A percentile compares a stretch with the other conserved stretches of the same genome.
phyloP scores from a whole-genome alignment of 2,113 vertebrate genomes.

The Melospiza melodia region DNA sequence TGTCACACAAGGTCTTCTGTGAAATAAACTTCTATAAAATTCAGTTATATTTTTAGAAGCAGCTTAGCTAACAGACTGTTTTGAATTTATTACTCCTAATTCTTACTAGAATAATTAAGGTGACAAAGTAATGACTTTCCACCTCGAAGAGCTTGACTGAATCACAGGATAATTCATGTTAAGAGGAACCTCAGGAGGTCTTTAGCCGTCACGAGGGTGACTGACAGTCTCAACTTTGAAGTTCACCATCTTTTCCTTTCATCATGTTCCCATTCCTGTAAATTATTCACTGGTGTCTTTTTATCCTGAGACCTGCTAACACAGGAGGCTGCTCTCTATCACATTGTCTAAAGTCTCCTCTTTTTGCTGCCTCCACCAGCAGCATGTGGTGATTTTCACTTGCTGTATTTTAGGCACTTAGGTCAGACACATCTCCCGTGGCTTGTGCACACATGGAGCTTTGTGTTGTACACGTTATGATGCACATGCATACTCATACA shows the following conservation, averaged over 20 bases:
- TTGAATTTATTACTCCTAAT: background rate
- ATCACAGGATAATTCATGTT: background rate
- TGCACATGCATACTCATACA: rapidly evolving
- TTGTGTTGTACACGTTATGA: rapidly evolving
- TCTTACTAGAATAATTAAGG: background rate
- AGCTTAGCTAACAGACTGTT: background rate
- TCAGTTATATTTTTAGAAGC: background rate
- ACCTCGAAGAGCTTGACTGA: background rate
- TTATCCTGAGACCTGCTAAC: background rate
- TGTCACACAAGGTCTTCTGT: background rate
- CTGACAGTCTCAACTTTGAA: rapidly evolving
- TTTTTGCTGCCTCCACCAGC: background rate
- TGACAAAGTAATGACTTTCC: background rate
- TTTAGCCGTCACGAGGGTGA: background rate
- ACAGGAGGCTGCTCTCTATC: background rate
- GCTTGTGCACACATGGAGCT: rapidly evolving
- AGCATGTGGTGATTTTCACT: background rate
- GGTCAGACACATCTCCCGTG: rapidly evolving
- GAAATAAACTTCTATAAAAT: background rate
- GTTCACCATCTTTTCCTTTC: background rate
- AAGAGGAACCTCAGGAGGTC: background rate
- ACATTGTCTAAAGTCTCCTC: too few species aligned
- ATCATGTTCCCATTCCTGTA: background rate
- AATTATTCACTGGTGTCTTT: background rate
- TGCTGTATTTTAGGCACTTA: background rate